Conservation (phyloP, 2,888 invertebrate genomes). For the Dastarcus helophoroides region DNA sequence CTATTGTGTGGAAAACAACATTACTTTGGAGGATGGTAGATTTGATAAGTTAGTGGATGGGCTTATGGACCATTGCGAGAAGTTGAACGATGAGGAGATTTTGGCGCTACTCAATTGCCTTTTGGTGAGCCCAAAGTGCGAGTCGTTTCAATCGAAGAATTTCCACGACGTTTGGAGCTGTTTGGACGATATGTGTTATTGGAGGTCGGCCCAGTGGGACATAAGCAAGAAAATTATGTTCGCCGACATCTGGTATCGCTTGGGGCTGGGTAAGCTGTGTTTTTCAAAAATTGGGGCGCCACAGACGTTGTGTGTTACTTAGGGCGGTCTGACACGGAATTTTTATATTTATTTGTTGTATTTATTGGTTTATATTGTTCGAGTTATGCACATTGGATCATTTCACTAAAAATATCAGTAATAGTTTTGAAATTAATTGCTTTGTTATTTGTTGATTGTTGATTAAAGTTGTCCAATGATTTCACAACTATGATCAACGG, state of each 20-base stretch:
- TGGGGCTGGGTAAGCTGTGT: slow-evolving; percentile 38
- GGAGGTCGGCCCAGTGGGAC: slow-evolving; percentile 40
- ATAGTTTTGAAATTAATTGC: too few species aligned
- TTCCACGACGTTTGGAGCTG: slow-evolving; percentile 54
- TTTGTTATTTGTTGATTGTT: too few species aligned
- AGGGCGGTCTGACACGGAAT: too few species aligned
- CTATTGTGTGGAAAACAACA: slow-evolving; percentile 24
- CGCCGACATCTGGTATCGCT: slow-evolving; percentile 52
- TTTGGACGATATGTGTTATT: slow-evolving; percentile 53
- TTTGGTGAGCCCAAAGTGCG: slow-evolving; percentile 41
- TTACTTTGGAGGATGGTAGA: slow-evolving; percentile 26
- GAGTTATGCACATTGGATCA: too few species aligned
- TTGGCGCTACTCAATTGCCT: slow-evolving; percentile 42
- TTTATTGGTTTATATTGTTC: too few species aligned
- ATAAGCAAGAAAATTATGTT: slow-evolving; percentile 44
- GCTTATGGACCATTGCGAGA: slow-evolving; percentile 40
- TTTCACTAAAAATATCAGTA: too few species aligned
- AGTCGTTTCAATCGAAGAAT: slow-evolving; percentile 44
- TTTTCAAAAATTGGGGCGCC: too few species aligned
- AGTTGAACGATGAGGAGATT: slow-evolving; percentile 47
- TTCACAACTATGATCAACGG: too few species aligned
- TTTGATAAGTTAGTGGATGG: slow-evolving; percentile 35
- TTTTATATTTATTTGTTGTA: too few species aligned
- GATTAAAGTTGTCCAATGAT: too few species aligned
- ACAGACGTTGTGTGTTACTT: too few species aligned